Base-by-base conservation (phyloP, 2,888 invertebrate genomes). In the Gymnocheta viridis region DNA sequence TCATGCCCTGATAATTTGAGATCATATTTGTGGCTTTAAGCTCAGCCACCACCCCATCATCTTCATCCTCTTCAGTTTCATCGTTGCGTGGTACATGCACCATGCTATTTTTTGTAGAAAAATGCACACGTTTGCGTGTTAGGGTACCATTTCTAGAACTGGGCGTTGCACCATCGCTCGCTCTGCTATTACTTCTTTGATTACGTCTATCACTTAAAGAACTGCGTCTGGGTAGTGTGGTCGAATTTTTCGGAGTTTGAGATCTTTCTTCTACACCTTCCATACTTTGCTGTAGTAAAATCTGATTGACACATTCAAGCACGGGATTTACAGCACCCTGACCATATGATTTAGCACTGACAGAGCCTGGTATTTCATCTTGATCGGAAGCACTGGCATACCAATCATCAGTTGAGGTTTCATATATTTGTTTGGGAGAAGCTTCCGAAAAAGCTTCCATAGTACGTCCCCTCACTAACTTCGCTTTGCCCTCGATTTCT, bases 221-320 rank as follows among this genome's bases (percentile, higher is more conserved):
- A 62, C 90, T 90, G 54, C 89, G 89, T 4, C 89, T 86, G 6
- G 89, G 88, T 72, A 90, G 80, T 60, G 82, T 88, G 49, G 85
- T 85, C 4, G 64, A 80, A 80, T 77, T 80, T 77, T 81, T 85
- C 22, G 82, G 82, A 93, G 86, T 93, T 93, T 78, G 86, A 82
- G 47, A 86, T 86, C 87, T 32, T 86, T 86, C 66, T 87, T 87
- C 60, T 84, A 82, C 54, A 86, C 86, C 94, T 85, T 94, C 94
- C 90, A 94, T 93, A 22, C 94, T 94, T 89, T 96, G 96, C 87
- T 96, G 95, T 35, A 97, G 91, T 47, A 97, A 92, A 87, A 97
- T 97, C 92, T 92, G 96, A 92, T 96, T 96, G 86, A 97, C 96
- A 89, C 96, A 96, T 91, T 97, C 96, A 66, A 97, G 91, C 7